Conservation (phyloP, 2,113 vertebrate species). For the Phocoena sinus region DNA sequence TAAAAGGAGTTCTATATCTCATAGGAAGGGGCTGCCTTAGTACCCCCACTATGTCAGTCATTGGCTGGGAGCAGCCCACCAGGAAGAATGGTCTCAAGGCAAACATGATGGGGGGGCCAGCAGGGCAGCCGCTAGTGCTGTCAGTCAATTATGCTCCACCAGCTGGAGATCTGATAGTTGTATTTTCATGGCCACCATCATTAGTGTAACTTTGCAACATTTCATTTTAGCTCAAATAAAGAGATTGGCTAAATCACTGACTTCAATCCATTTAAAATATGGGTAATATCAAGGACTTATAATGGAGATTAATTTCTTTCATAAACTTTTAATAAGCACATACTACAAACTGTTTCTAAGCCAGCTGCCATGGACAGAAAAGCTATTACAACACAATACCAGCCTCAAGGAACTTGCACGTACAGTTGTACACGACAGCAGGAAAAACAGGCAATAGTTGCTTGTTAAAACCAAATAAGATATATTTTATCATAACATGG, state of each 20-base stretch:
- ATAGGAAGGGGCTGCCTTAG: neutral
- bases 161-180: neutral
- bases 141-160: neutral
- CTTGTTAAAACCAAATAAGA: neutral
- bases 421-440: neutral
- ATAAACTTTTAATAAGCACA: neutral
- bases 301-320: neutral
- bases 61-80: neutral
- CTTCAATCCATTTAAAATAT: neutral
- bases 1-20: neutral
- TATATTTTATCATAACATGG: neutral
- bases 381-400: neutral
- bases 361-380: neutral
- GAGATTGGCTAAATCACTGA: neutral
- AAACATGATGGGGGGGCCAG: neutral
- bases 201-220: neutral
- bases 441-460: neutral
- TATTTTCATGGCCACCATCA: neutral
- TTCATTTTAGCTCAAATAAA: neutral
- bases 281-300: neutral
- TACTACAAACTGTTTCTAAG: neutral
- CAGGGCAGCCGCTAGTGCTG: neutral
- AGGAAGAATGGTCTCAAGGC: neutral
- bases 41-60: neutral
- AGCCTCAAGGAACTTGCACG: neutral